These are phyloP conservation scores for Brassicogethes aeneus DNA, from an alignment of 2,888 invertebrate species.

Conservation along the genomic window DNA sequence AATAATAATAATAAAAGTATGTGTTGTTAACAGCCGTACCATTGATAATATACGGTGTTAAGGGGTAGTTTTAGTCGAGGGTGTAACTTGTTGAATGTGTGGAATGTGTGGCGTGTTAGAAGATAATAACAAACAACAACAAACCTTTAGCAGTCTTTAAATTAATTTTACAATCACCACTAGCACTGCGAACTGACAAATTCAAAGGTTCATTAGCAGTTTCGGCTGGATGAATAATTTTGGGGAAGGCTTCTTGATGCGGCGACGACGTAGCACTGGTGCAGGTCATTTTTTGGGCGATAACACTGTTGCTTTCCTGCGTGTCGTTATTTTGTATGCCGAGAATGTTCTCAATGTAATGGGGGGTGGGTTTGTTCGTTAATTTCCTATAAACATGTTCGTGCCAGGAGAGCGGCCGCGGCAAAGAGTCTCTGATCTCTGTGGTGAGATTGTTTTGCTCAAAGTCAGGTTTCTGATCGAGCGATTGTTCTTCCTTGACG, in stretches of 20 bases:
- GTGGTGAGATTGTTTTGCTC: no score
- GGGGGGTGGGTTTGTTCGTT: conserved; percentile 75
- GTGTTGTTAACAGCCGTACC: not conserved
- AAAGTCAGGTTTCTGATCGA: no score
- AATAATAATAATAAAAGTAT: no score
- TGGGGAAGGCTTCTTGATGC: conserved; percentile 18
- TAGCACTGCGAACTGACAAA: conserved; percentile 34
- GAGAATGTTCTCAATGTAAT: conserved; percentile 80
- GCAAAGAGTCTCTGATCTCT: no score
- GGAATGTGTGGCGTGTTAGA: not conserved
- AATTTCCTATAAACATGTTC: conserved; percentile 82
- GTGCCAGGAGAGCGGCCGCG: conserved; percentile 67
- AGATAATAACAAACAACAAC: no score
- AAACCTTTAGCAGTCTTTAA: conserved; percentile 35
- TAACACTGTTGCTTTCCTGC: conserved; percentile 12
- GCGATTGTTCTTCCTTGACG: conserved; percentile 10
- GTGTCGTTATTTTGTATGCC: conserved; percentile 40
- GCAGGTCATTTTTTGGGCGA: conserved; percentile 15
- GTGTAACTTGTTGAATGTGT: not conserved
- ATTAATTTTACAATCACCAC: conserved; percentile 31
- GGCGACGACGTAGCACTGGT: conserved; percentile 16
- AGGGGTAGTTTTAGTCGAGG: not conserved
- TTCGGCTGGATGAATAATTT: conserved; percentile 19
- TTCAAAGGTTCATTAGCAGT: conserved; percentile 38
- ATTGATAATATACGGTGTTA: not conserved